Evolutionary conservation across 2,888 invertebrate genomes (phyloP).

Genomic region (Chloromyia formosa): DNA sequence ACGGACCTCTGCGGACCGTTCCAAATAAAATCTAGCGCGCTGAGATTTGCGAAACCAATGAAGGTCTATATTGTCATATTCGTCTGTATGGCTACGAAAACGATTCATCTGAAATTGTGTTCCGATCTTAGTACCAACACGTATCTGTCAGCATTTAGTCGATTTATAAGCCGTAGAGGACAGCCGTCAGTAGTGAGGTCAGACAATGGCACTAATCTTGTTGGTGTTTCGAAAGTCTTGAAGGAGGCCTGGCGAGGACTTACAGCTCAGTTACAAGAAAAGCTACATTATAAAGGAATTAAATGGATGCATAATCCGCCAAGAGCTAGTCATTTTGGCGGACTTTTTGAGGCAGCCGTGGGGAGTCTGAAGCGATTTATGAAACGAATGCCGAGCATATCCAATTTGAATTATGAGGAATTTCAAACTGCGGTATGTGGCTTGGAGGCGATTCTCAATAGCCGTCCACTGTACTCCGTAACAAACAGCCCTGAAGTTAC

Average conservation of each 20-base stretch:
- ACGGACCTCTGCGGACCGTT: neutral
- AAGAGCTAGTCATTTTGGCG: too few species aligned
- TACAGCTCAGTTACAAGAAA: too few species aligned
- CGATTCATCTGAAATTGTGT: neutral
- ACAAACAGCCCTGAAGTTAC: too few species aligned
- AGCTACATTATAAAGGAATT: too few species aligned
- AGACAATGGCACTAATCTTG: neutral
- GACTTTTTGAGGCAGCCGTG: too few species aligned
- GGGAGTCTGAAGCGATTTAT: too few species aligned
- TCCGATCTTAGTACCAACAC: neutral
- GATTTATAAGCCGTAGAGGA: neutral
- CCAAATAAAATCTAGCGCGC: neutral
- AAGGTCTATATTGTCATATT: neutral
- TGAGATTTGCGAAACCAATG: neutral
- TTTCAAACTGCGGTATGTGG: too few species aligned
- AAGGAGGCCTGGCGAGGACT: too few species aligned
- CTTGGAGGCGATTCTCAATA: too few species aligned
- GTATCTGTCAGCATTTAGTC: neutral
- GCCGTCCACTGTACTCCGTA: too few species aligned
- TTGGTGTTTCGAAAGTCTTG: neutral
- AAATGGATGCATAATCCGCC: neutral
- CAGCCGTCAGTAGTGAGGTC: neutral
- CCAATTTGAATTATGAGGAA: too few species aligned
- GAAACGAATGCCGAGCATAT: too few species aligned
- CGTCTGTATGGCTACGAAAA: neutral